Evolutionary conservation across 1,140 invertebrate genomes (phyloP).

Genomic region (Tetranychus urticae): DNA sequence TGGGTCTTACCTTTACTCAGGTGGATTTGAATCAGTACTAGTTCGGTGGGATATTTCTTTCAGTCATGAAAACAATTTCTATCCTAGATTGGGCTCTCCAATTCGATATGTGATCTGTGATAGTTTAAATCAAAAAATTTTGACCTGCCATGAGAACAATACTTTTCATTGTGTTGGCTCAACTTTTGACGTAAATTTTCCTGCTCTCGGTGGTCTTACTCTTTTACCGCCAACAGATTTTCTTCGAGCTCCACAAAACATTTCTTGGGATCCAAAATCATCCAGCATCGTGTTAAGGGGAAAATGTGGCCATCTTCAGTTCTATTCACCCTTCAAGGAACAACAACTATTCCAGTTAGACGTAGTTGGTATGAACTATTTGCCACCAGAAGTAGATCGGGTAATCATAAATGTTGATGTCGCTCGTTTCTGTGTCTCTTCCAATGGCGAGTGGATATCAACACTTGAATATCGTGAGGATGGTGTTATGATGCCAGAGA

Average conservation of each 20-base stretch:
- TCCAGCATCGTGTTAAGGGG: constrained; percentile 47
- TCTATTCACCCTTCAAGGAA: constrained; percentile 39
- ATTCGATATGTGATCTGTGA: constrained; percentile 40
- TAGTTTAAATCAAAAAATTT: constrained; percentile 34
- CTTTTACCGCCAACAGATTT: background rate
- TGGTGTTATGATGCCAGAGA: constrained; percentile 30
- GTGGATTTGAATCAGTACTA: constrained; percentile 47
- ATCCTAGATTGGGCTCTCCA: constrained; percentile 44
- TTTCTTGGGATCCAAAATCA: constrained; percentile 37
- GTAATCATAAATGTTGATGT: constrained; percentile 29
- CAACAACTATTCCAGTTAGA: constrained; percentile 29
- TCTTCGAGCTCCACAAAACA: constrained; percentile 32
- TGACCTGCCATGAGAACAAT: constrained; percentile 45
- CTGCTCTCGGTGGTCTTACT: constrained; percentile 1
- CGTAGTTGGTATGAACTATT: constrained; percentile 2
- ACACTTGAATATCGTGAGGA: constrained; percentile 42
- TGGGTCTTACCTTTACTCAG: constrained; percentile 44
- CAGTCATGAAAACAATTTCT: constrained; percentile 28
- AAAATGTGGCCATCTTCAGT: constrained; percentile 49
- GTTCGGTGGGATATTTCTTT: constrained; percentile 44
- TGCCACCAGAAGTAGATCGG: background rate
- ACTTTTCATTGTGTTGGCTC: constrained; percentile 7
- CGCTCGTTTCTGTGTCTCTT: constrained; percentile 35
- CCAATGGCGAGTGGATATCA: constrained; percentile 45
- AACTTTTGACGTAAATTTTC: background rate